phyloP scores from a whole-genome alignment of 92 coral and sea anemone genomes.

The Pocillopora meandrina region DNA sequence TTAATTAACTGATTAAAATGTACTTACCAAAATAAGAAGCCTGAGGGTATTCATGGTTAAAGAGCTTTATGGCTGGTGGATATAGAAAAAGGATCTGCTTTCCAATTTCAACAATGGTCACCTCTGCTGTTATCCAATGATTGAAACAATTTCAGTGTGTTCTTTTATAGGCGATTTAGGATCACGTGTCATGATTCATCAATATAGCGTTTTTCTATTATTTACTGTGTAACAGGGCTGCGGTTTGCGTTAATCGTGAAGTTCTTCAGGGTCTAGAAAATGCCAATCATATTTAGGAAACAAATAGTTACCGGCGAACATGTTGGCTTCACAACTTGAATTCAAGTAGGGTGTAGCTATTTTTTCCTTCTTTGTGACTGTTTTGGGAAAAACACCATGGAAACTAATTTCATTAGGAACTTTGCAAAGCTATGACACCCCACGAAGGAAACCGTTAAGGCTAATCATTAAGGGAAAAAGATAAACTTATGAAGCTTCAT shows the following conservation, averaged over 20 bases:
- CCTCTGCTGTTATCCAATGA: neutral
- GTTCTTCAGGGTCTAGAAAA: neutral
- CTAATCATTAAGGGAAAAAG: too few species aligned
- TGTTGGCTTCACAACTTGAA: neutral
- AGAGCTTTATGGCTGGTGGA: neutral
- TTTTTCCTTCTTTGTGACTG: neutral
- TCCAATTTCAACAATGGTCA: neutral
- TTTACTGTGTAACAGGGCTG: neutral
- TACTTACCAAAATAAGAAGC: slow-evolving; percentile 4
- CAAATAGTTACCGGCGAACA: neutral
- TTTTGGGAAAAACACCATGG: neutral
- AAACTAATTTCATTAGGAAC: neutral
- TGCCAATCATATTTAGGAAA: neutral
- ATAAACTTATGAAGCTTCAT: too few species aligned
- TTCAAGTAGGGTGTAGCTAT: neutral
- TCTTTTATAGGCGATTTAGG: neutral
- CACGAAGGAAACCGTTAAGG: too few species aligned
- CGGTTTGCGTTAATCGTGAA: neutral
- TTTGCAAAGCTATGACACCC: neutral
- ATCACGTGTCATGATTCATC: slow-evolving; percentile 10
- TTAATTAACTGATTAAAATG: neutral
- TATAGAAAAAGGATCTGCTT: neutral
- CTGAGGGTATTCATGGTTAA: neutral
- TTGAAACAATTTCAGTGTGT: neutral
- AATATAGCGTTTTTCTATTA: neutral